These are phyloP conservation scores for Papilio machaon DNA, from an alignment of 1,140 invertebrate species.

Conservation along the genomic window DNA sequence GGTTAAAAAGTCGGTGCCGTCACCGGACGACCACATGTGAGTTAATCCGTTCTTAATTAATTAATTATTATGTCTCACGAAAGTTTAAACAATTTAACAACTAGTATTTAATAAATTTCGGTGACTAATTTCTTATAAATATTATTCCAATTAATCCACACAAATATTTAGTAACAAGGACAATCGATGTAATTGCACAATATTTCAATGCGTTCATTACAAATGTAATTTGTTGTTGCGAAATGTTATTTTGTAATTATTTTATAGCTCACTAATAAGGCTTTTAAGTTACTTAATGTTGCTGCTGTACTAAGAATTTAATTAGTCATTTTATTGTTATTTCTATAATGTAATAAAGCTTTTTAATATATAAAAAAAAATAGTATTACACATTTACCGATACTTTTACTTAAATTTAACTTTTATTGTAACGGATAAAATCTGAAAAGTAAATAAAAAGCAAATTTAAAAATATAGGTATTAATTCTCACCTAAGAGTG, in stretches of 20 bases:
- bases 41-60: no score
- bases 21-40: no score
- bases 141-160: not conserved
- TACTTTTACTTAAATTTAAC: no score
- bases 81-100: no score
- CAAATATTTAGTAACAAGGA: conserved; percentile 39
- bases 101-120: not conserved
- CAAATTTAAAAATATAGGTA: no score
- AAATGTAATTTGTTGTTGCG: conserved; percentile 41
- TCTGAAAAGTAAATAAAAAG: no score
- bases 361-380: not conserved
- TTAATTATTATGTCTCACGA: no score
- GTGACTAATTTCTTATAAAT: not conserved
- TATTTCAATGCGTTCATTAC: conserved; percentile 38
- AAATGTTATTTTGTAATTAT: conserved; percentile 43
- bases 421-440: no score
- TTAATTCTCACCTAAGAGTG: no score
- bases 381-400: no score
- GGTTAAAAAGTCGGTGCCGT: no score
- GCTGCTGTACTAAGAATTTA: not conserved
- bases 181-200: conserved; percentile 39
- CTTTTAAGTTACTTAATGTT: not conserved
- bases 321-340: not conserved
- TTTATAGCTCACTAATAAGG: conserved; percentile 44
- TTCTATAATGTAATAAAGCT: not conserved